Evolutionary conservation across 2,797 vertebrate species (phyloP).

Genomic region (Pseudochirops corinnae): DNA sequence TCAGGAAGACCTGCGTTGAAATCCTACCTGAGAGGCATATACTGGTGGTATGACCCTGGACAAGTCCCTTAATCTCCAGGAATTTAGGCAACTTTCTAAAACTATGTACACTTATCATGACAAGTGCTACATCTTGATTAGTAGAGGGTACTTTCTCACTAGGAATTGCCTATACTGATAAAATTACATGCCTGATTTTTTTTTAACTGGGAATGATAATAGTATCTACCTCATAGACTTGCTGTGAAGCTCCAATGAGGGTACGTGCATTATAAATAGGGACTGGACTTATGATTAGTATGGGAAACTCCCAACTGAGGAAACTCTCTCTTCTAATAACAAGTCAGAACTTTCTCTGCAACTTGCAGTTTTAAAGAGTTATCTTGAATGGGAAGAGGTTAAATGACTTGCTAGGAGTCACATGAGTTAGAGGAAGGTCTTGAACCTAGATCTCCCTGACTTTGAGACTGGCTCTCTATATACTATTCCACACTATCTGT

Average conservation of each 20-base stretch:
- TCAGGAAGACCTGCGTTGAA: not conserved
- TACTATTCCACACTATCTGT: not conserved
- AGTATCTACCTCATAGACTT: not conserved
- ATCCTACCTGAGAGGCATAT: not conserved
- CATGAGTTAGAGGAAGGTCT: not conserved
- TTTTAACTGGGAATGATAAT: not conserved
- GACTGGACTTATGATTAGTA: not conserved
- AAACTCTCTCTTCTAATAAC: not conserved
- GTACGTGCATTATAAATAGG: not conserved
- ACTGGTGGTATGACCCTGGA: not conserved
- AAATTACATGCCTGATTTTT: not conserved
- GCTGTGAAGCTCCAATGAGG: not conserved
- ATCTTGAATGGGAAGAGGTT: not conserved
- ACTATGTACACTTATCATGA: not conserved
- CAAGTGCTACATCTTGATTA: not conserved
- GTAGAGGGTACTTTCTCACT: not conserved
- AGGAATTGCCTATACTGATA: not conserved
- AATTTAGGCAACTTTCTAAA: not conserved
- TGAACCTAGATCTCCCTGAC: no score
- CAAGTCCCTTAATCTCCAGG: not conserved
- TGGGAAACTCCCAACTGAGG: not conserved
- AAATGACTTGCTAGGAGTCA: not conserved
- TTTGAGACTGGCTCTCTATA: not conserved
- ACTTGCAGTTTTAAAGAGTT: not conserved
- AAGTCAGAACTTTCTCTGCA: constrained; percentile 1